phyloP scores from a whole-genome alignment of 2,113 vertebrate species.

The Apeltes quadracus region DNA sequence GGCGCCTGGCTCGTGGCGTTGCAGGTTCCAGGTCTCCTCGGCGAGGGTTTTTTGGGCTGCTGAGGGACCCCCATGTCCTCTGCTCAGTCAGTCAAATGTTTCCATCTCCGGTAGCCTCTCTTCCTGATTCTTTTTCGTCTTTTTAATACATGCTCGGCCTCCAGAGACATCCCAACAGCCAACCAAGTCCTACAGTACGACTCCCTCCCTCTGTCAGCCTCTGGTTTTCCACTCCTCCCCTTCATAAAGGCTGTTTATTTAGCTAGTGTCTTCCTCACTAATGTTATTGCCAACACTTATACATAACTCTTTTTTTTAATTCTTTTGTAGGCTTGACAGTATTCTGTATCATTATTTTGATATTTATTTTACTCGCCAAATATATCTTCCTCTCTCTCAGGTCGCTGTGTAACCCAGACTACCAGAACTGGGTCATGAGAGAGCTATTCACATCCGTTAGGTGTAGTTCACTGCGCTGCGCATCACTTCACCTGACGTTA shows the following conservation, averaged over 20 bases:
- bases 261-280: constrained; percentile 41
- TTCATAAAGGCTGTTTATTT: constrained; percentile 47
- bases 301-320: constrained; percentile 12
- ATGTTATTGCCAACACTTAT: not conserved
- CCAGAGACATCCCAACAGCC: constrained; percentile 73
- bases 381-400: constrained; percentile 61
- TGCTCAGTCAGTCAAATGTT: constrained; percentile 57
- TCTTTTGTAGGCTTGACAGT: not conserved
- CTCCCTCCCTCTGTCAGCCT: constrained; percentile 65
- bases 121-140: constrained; percentile 66
- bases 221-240: constrained; percentile 67
- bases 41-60: constrained; percentile 68
- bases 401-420: constrained; percentile 68
- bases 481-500: constrained; percentile 53
- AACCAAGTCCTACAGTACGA: constrained; percentile 70
- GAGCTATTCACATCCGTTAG: constrained; percentile 59
- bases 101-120: constrained; percentile 61
- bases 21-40: constrained; percentile 57
- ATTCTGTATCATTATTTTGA: constrained; percentile 25
- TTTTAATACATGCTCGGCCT: constrained; percentile 74
- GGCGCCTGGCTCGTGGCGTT: constrained; percentile 49
- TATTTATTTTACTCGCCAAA: constrained; percentile 54
- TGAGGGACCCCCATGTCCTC: constrained; percentile 76
- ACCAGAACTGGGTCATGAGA: constrained; percentile 73
- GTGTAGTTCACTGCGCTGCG: constrained; percentile 49